Evolutionary conservation across 2,888 invertebrate species (phyloP), one percentile per base, ranked within the genome.

Genomic region (Andrena dorsata): DNA sequence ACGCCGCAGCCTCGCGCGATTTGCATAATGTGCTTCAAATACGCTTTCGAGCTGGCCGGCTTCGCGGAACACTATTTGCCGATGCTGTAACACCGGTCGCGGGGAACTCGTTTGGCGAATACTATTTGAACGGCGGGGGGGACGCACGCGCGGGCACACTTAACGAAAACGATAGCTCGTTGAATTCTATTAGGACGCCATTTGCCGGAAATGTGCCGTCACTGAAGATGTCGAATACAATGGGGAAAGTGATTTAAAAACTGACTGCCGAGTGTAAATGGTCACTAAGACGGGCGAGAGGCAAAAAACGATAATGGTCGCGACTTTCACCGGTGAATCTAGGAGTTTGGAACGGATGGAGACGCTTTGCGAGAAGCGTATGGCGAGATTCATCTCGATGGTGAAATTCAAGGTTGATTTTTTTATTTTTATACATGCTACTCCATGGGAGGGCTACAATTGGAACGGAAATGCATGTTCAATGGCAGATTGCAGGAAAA

Each of bases 21-120:
- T 80, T 80, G 60, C 76, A 80, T 71, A 80, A 80, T 71, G 71
- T 66, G 71, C 65, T 71, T 80, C 71, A 72, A 80, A 80, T 80
- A 80, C 71, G 76, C 61, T 71, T 76, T 66, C 68, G 16, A 65
- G 53, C 53, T 41, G 76, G 23, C 49, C 26, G 51, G 70, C 41
- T 76, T 80, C 65, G 10, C 70, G 53, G 10, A 80, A 80, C 47
- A 47, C 41, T 80, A 35, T 72, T 80, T 80, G 56, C 71, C 76
- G 30, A 80, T 76, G 80, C 47, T 56, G 80, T 76, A 71, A 76
- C 16, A 71, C 76, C 60, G 65, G 75, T 76, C 76, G 71, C 13
- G 20, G 5, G 66, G 61, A 66, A 66, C 63, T 71, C 35, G 65
- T 80, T 76, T 80, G 61, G 71, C 71, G 51, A 80, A 80, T 72